Base-by-base conservation (phyloP, 2,797 vertebrate genomes). In the Coendou prehensilis region DNA sequence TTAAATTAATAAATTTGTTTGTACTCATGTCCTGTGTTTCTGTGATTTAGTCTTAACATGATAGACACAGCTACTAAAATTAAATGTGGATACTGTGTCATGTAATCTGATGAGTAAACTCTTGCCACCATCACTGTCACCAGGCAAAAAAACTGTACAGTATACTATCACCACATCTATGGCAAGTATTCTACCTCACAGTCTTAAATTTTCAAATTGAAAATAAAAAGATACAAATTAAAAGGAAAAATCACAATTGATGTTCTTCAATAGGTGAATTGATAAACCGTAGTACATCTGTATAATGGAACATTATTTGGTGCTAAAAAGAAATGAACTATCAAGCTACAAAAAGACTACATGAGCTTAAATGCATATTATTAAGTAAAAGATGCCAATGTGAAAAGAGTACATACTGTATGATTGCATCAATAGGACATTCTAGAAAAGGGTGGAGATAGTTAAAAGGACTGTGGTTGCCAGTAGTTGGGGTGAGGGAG, bases 1-100 rank as follows among this genome's bases (percentile, higher is more conserved):
- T 84, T 81, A 87, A 84, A 89, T 87, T 91, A 73, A 87, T 59
- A 20, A 82, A 69, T 78, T 63, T 87, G 6, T 28, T 94, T n/a
- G 5, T 64, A 5, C 22, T 85, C 71, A 47, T 84, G 14, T 73
- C 73, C 18, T 79, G 22, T 17, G 57, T 41, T 84, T 89, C 59
- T 52, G 22, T 33, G 73, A 1, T 47, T 91, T 79, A 86, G 57
- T 61, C 73, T 87, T 81, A 84, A 67, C 22, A 23, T 76, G 78
- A 85, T 84, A 84, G 0, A 76, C 4, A 81, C 10, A 75, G 14
- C 47, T 93, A 45, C 41, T 81, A 71, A 87, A 80, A 81, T 81
- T 30, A 87, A 91, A 45, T 45, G 9, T 28, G 22, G 5, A 82
- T 30, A 1, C 50, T 26, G 4, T 57, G 33, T 75, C 57, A n/a